phyloP scores from a whole-genome alignment of 2,113 vertebrate species.

The Paramisgurnus dabryanus region DNA sequence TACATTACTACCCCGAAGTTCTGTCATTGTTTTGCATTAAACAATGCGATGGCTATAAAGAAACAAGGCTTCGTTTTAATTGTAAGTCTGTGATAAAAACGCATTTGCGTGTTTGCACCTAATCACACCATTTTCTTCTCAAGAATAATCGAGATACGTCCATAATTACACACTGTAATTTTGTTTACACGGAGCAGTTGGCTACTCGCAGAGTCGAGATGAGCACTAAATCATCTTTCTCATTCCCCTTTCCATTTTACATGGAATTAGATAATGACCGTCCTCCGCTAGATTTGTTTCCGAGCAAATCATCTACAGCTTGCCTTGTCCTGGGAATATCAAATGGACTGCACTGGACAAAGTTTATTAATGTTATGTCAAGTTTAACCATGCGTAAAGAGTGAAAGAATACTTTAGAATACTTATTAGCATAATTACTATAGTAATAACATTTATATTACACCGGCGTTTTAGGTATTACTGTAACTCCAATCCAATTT shows the following conservation, averaged over 20 bases:
- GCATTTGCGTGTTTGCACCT: conserved; percentile 46
- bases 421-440: background rate
- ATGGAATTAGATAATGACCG: conserved; percentile 17
- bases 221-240: conserved; percentile 38
- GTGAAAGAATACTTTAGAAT: background rate
- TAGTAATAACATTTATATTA: conserved; percentile 5
- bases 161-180: conserved; percentile 42
- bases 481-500: background rate
- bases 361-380: background rate
- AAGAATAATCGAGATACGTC: conserved; percentile 42
- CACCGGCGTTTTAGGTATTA: background rate
- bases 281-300: conserved; percentile 24
- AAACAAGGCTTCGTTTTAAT: conserved; percentile 48
- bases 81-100: conserved; percentile 52
- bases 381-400: background rate
- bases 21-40: conserved; percentile 57
- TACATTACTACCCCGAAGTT: conserved; percentile 56
- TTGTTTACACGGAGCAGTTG: conserved; percentile 46
- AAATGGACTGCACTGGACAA: background rate
- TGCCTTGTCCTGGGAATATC: background rate
- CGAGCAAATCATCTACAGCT: background rate
- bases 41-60: conserved; percentile 48
- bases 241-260: conserved; percentile 26
- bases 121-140: conserved; percentile 41
- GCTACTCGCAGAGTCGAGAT: conserved; percentile 26